Conservation (phyloP, 2,113 vertebrate species). For the Oceanites oceanicus region DNA sequence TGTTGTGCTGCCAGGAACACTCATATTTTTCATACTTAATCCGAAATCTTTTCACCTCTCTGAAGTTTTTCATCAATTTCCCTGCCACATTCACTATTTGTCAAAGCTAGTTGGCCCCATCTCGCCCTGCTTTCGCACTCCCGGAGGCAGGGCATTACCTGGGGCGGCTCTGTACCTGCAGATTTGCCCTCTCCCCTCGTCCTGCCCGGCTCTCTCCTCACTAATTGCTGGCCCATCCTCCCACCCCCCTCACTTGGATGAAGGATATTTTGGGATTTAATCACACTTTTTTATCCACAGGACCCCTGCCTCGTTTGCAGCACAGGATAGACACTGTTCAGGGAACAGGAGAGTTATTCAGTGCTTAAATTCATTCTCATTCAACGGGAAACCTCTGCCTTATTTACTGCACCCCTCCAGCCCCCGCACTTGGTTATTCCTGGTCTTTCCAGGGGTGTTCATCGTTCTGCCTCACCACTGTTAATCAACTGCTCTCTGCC, state of each 20-base stretch:
- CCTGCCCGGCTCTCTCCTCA: neutral
- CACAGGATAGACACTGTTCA: neutral
- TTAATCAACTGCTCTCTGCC: neutral
- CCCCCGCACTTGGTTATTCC: neutral
- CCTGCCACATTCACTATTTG: neutral
- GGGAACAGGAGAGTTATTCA: neutral
- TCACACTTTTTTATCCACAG: neutral
- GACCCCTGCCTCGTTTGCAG: neutral
- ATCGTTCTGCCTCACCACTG: neutral
- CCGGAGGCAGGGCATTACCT: neutral
- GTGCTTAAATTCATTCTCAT: neutral
- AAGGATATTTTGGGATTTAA: neutral
- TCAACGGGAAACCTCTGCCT: neutral
- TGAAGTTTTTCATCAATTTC: neutral
- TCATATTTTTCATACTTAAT: constrained; percentile 15
- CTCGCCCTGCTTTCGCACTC: neutral
- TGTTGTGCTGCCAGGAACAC: neutral
- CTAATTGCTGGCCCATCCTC: neutral
- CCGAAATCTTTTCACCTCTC: neutral
- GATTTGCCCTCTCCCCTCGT: neutral
- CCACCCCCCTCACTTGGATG: neutral
- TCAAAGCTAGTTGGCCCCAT: neutral
- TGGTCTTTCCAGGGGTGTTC: neutral
- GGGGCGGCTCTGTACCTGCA: neutral
- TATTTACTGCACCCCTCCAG: neutral